Evolutionary conservation across 2,113 vertebrate species (phyloP), one percentile per base, ranked within the genome.

Genomic region (Speoplatyrhinus poulsoni): DNA sequence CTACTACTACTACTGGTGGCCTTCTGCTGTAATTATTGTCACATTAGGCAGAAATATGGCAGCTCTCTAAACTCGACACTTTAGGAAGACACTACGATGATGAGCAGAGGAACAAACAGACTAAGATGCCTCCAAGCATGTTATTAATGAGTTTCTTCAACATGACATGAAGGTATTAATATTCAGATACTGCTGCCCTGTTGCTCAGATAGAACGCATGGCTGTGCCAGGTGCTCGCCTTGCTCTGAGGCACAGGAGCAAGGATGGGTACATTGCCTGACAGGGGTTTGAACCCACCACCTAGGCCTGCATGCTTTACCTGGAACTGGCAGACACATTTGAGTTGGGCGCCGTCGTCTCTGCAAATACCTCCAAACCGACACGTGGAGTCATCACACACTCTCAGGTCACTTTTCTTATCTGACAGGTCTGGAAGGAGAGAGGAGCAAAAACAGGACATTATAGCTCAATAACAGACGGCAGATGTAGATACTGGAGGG

Each of bases 321-420:
- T 98, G 95, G 84, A 97, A 98, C 52, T 96, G 95, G 85, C 96
- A 98, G 13, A 93, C 93, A 81, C 96, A 98, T 80, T 95, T 96
- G 87, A 96, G 88, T 81, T 92, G 93, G n/a, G 95, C 93, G 0
- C 94, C 93, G 66, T 96, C 96, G 83, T 98, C 95, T 77, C 94
- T 93, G 87, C 96, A 98, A 79, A 95, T 90, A 36, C 96, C 96
- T 83, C 95, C 96, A 0, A 93, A 98, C 76, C 95, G 93, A 92
- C 96, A 98, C 0, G 94, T 94, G 0, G 94, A 92, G 66, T 96
- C 95, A 72, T 98, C 96, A 60, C 96, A 98, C 41, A 92, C 92
- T 83, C 91, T 91, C 76, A 93, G 83, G 1, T 96, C 95, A 1
- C 94, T 95, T 74, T 97, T 96, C 74, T 92, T 95, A 87, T 96